Conservation (phyloP, 2,113 vertebrate species). For the Rhabdornis inornatus region DNA sequence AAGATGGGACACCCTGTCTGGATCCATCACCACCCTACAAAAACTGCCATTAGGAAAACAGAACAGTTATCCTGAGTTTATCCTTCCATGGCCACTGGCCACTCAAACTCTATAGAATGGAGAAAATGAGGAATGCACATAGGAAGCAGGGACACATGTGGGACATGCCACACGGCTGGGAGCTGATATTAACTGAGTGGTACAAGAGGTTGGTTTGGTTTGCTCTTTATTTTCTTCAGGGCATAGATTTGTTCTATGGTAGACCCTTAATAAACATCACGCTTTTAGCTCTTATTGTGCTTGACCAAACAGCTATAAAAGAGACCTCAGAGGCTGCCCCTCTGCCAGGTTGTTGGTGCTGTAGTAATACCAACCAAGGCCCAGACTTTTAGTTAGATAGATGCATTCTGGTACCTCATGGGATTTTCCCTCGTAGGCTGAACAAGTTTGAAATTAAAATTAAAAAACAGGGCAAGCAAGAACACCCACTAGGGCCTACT, state of each 20-base stretch:
- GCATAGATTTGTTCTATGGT: not conserved
- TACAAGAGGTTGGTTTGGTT: not conserved
- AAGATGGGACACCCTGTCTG: not conserved
- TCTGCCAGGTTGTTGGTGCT: not conserved
- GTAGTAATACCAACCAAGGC: not conserved
- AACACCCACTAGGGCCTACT: conserved; percentile 13
- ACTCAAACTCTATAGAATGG: not conserved
- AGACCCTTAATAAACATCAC: not conserved
- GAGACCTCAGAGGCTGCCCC: not conserved
- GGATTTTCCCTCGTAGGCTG: conserved; percentile 30
- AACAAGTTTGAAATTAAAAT: conserved; percentile 46
- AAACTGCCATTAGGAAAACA: not conserved
- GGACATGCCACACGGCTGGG: not conserved
- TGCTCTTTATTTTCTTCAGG: not conserved
- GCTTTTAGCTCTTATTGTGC: not conserved
- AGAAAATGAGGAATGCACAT: not conserved
- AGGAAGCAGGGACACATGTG: not conserved
- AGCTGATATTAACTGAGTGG: not conserved
- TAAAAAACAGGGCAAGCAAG: conserved; percentile 28
- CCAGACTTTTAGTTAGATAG: not conserved
- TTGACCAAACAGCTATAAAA: not conserved
- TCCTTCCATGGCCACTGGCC: not conserved
- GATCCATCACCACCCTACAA: not conserved
- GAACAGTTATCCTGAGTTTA: not conserved
- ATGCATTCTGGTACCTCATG: not conserved